Evolutionary conservation across 2,888 invertebrate species (phyloP), one percentile per base, ranked within the genome.

Genomic region (Escarpia spicata): DNA sequence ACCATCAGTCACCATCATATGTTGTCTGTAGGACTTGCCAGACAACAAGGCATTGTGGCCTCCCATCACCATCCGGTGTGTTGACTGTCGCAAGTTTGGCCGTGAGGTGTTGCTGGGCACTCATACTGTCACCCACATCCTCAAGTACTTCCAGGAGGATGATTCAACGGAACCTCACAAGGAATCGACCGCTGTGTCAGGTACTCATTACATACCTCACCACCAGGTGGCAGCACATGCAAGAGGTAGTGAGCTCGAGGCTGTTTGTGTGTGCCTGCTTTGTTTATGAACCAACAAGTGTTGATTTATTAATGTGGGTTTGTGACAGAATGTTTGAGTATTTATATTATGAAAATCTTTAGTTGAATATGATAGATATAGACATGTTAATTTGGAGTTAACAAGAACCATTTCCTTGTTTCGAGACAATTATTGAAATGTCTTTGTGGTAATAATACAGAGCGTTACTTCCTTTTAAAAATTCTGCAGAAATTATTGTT

Each of bases 41-140:
- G 94, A 95, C 31, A 94, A 95, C 43, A 92, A 93, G n/a, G 12
- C 93, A 26, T 95, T 93, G 93, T 95, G 94, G 94, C 95, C 95
- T 8, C 95, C 95, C 0, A 92, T 95, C 43, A 95, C 93, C 15
- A 95, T 95, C 90, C 93, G 94, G 2, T 93, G 94, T 91, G 90
- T 94, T 45, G 95, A 95, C 92, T 93, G 93, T 43, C 93, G 95
- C 12, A 94, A 93, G 43, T 95, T 95, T 93, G 95, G 95, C 12
- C 92, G 95, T 19, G 93, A 94, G 26, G 93, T 94, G 10, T 92
- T 94, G 31, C 94, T 95, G 31, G 95, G 95, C 19, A 93, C 92
- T 10, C 92, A 92, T 92, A 94, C 94, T 10, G 92, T 94, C n/a
- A 91, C 91, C 90, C 44, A 93, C 92, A 92, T 93, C 45, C n/a